Evolutionary conservation across 2,797 vertebrate species (phyloP), one percentile per base, ranked within the genome.

Genomic region (Choloepus didactylus): DNA sequence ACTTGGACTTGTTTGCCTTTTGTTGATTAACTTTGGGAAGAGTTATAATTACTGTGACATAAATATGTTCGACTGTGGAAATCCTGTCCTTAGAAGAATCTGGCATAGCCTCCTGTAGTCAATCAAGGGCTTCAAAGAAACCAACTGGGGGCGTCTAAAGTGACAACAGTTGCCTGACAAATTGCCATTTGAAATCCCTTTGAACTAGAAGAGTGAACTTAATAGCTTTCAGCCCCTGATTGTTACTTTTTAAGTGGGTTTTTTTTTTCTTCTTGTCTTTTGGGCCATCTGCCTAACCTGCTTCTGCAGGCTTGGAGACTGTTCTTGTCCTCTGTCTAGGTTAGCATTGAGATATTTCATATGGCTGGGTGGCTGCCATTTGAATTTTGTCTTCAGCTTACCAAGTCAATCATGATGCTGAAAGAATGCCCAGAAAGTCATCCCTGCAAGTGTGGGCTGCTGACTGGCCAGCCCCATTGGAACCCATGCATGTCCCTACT

Each of bases 91-190:
- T 96, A 96, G 97, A 98, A 97, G 93, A 97, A 97, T 97, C 96
- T 97, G 96, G 94, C 41, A 0, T 86, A 77, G 83, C 79, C 97
- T 97, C 96, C 97, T 98, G 97, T 59, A 97, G 95, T 97, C 97
- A 98, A 98, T 98, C 96, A 98, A 95, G 87, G 41, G 96, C 97
- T 98, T 98, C 97, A 97, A 98, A 98, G 97, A 95, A 95, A 97
- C 93, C 92, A 87, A 96, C 89, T 75, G 92, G 95, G 95, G 96
- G 80, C 95, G 72, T 97, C 95, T 97, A 97, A 97, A 97, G 97
- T 96, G 96, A 97, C 97, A 98, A 97, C 97, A 97, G 97, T 97
- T 98, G 96, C 97, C 97, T 98, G 97, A 98, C 97, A 98, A 98
- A 98, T 98, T 98, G 95, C 96, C 95, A 95, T 97, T 97, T 94